These are phyloP conservation scores for Perithous albicinctus DNA, from an alignment of 2,888 invertebrate genomes.

Conservation along the genomic window DNA sequence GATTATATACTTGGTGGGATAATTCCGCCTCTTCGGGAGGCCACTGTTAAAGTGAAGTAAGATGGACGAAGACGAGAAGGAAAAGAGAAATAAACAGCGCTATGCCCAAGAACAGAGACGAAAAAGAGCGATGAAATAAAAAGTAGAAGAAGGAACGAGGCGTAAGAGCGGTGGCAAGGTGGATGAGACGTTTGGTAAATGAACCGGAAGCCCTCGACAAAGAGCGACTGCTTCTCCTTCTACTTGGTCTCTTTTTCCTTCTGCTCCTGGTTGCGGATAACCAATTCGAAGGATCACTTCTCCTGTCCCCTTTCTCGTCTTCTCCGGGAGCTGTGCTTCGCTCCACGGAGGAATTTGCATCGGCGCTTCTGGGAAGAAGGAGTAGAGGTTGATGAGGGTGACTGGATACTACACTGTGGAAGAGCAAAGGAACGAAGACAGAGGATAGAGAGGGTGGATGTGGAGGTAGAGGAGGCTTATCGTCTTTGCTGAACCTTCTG, in stretches of 20 bases:
- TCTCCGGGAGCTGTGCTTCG: conserved; percentile 22
- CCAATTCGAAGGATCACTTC: conserved; percentile 54
- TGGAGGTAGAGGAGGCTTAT: conserved; percentile 7
- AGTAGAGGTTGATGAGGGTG: conserved; percentile 55
- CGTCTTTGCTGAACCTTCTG: conserved; percentile 4
- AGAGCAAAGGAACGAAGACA: not conserved
- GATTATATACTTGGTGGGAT: conserved; percentile 30
- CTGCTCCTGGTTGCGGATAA: conserved; percentile 28
- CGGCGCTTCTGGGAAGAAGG: conserved; percentile 27
- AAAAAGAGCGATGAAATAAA: conserved; percentile 29
- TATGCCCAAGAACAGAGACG: conserved; percentile 50
- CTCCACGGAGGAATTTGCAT: conserved; percentile 36
- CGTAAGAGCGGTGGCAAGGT: conserved; percentile 65
- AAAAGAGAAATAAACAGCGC: conserved; percentile 13
- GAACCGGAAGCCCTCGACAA: conserved; percentile 64
- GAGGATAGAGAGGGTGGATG: not conserved
- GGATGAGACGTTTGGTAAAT: conserved; percentile 65
- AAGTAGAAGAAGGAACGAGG: conserved; percentile 48
- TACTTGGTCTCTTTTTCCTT: conserved; percentile 10
- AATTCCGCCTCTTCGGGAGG: conserved; percentile 23
- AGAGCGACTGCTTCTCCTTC: conserved; percentile 56
- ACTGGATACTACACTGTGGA: conserved; percentile 38
- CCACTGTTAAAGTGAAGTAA: conserved; percentile 23
- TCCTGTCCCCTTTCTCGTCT: conserved; percentile 49
- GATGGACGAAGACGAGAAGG: conserved; percentile 45